phyloP scores from a whole-genome alignment of 2,888 invertebrate genomes.

The Thera britannica region DNA sequence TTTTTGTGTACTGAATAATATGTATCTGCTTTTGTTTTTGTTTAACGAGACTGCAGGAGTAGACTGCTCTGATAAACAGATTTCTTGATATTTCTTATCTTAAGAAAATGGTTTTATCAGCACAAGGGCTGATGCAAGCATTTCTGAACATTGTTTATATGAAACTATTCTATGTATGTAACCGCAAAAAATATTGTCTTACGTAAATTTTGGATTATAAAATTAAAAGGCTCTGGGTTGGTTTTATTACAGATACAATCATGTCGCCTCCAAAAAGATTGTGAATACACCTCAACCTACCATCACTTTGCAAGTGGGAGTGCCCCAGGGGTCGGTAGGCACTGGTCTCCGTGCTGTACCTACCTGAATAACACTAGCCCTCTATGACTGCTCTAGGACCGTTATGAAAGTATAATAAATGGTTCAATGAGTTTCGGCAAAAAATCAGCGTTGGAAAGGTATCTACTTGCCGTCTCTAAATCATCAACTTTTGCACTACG shows the following conservation, averaged over 20 bases:
- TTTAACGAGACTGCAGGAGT: conserved; percentile 62
- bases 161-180: conserved; percentile 83
- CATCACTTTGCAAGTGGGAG: no score
- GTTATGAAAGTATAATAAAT: no score
- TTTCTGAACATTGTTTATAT: conserved; percentile 80
- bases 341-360: no score
- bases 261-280: no score
- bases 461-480: no score
- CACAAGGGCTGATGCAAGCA: conserved; percentile 71
- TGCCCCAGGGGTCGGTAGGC: no score
- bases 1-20: conserved; percentile 67
- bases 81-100: conserved; percentile 55
- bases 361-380: no score
- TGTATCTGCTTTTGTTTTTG: conserved; percentile 65
- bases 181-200: conserved; percentile 80
- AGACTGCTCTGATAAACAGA: conserved; percentile 52
- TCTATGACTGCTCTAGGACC: no score
- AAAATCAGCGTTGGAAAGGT: no score
- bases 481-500: no score
- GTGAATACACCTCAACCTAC: no score
- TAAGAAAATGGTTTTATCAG: conserved; percentile 69
- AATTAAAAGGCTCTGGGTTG: conserved; percentile 60
- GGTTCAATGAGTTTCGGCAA: no score
- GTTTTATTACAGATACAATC: conserved; percentile 36
- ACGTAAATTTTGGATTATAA: conserved; percentile 81